These are phyloP conservation scores for Habrosyne pyritoides DNA, from an alignment of 2,888 invertebrate genomes.

Conservation along the genomic window DNA sequence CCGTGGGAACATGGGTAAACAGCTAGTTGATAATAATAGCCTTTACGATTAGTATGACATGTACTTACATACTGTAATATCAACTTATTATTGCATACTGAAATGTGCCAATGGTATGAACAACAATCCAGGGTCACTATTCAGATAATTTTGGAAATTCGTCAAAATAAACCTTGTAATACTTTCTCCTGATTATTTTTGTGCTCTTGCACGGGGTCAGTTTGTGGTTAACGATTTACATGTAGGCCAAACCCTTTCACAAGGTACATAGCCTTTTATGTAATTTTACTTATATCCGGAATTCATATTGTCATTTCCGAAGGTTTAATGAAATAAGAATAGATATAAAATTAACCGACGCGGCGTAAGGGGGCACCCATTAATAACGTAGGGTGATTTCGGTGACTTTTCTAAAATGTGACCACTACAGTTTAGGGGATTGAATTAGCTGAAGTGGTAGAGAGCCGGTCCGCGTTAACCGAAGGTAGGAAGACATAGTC, in stretches of 20 bases:
- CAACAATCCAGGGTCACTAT: neutral
- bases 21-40: too few species aligned
- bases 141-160: neutral
- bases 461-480: too few species aligned
- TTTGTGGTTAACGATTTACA: neutral
- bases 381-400: too few species aligned
- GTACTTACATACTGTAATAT: neutral
- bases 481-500: too few species aligned
- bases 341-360: too few species aligned
- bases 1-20: too few species aligned
- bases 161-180: conserved; percentile 7
- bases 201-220: conserved; percentile 4
- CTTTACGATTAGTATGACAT: neutral
- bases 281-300: neutral
- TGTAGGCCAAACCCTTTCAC: conserved; percentile 7
- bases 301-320: neutral
- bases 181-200: conserved; percentile 6
- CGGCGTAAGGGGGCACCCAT: too few species aligned
- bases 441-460: too few species aligned
- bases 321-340: neutral
- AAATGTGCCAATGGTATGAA: neutral
- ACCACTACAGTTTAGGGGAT: too few species aligned
- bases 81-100: neutral
- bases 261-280: neutral
- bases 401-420: too few species aligned